These are phyloP conservation scores for Emydocephalus ijimae DNA, from an alignment of 2,113 vertebrate genomes.

Conservation along the genomic window DNA sequence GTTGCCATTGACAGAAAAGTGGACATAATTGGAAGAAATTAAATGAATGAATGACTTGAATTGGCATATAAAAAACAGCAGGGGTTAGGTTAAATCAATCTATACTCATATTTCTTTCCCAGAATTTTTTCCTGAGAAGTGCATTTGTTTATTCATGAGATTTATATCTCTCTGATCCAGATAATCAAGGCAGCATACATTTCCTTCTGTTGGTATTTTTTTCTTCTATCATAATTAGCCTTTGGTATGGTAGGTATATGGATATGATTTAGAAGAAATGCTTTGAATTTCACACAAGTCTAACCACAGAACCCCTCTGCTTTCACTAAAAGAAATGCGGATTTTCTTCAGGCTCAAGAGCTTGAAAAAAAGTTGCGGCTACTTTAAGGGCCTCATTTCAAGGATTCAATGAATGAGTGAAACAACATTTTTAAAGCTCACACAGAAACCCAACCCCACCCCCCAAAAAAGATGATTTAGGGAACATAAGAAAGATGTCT, in stretches of 20 bases:
- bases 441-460: background rate
- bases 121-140: background rate
- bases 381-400: background rate
- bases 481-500: background rate
- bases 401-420: background rate
- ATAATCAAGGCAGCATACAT: background rate
- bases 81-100: background rate
- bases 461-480: background rate
- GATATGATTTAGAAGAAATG: background rate
- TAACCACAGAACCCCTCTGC: background rate
- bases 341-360: background rate
- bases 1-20: background rate
- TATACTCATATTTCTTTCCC: background rate
- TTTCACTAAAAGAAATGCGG: background rate
- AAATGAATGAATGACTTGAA: background rate
- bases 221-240: background rate
- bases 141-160: background rate
- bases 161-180: background rate
- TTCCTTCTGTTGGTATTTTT: background rate
- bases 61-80: background rate
- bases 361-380: background rate
- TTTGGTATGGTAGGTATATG: background rate
- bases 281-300: background rate
- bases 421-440: background rate
- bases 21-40: background rate